phyloP scores from a whole-genome alignment of 2,888 invertebrate species.

The Harpalus rufipes region DNA sequence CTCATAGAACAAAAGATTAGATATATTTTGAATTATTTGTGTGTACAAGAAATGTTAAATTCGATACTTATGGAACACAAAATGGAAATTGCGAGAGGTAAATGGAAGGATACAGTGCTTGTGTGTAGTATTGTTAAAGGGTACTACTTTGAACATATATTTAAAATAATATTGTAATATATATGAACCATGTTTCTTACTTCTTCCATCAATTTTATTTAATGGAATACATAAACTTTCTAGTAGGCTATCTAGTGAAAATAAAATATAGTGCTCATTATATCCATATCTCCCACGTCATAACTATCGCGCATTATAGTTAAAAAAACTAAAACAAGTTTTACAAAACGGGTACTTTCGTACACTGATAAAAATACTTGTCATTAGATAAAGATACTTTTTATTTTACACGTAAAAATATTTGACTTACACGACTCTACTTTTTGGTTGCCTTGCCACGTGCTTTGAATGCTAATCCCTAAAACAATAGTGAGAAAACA shows the following conservation, averaged over 20 bases:
- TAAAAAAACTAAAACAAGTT: background rate
- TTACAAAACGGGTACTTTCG: background rate
- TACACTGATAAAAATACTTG: background rate
- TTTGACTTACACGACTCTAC: too few species aligned
- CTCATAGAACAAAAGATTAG: too few species aligned
- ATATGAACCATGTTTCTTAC: background rate
- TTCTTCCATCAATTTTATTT: background rate
- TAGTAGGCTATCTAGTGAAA: background rate
- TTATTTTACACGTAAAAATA: background rate
- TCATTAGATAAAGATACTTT: background rate
- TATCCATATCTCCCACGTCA: background rate
- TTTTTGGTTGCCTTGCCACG: background rate
- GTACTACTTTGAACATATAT: too few species aligned
- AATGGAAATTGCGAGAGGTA: too few species aligned
- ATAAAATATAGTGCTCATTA: background rate
- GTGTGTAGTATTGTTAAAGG: too few species aligned
- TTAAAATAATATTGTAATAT: too few species aligned
- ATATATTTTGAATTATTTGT: too few species aligned
- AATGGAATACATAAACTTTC: background rate
- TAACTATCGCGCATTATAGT: background rate
- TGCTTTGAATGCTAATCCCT: background rate
- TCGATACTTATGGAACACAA: too few species aligned
- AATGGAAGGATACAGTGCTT: too few species aligned
- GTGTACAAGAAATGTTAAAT: too few species aligned
- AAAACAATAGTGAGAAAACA: slow-evolving; percentile 35